These are phyloP conservation scores for Epistrophe eligans DNA, from an alignment of 2,888 invertebrate species.

Conservation along the genomic window DNA sequence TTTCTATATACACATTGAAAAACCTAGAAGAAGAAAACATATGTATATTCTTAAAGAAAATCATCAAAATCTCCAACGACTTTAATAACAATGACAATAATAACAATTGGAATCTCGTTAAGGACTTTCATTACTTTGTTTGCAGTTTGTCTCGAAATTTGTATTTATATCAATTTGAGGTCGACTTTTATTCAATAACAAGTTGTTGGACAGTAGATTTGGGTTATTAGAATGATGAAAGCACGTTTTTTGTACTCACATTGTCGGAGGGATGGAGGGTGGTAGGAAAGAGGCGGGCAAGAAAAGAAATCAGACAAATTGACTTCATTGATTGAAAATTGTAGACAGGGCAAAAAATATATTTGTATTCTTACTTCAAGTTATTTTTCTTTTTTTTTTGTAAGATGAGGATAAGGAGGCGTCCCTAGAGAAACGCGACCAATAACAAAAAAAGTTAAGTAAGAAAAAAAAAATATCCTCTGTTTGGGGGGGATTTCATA, in stretches of 20 bases:
- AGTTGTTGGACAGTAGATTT: background rate
- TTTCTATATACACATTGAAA: background rate
- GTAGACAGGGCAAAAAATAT: background rate
- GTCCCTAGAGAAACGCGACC: background rate
- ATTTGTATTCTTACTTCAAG: background rate
- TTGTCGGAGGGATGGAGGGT: no score
- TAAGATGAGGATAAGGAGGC: background rate
- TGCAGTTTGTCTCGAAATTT: background rate
- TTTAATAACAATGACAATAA: background rate
- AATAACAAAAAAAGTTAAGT: background rate
- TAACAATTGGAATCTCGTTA: background rate
- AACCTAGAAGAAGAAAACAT: background rate
- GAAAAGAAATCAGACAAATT: background rate
- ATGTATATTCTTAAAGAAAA: slow-evolving; percentile 8
- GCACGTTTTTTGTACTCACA: background rate
- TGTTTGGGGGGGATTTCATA: background rate
- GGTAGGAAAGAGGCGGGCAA: background rate
- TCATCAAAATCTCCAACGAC: background rate
- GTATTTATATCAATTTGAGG: slow-evolving; percentile 1
- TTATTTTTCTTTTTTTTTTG: background rate
- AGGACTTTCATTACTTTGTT: background rate
- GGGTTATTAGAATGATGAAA: background rate
- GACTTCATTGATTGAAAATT: background rate
- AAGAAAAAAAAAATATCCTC: background rate
- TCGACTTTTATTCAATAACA: background rate